phyloP scores from a whole-genome alignment of 2,888 invertebrate genomes.

The Eucera pruinosa region DNA sequence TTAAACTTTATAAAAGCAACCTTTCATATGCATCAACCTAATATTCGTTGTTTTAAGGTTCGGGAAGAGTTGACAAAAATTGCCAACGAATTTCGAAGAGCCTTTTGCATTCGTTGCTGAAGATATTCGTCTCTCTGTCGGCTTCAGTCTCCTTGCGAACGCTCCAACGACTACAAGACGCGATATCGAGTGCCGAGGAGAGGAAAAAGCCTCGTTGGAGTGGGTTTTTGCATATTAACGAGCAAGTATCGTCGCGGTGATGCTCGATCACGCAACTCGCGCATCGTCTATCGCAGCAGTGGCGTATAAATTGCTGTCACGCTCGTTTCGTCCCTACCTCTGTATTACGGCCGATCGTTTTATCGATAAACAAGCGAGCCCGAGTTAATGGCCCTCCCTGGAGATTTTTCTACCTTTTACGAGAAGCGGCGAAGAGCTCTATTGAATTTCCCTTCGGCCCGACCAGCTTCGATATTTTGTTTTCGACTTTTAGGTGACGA shows the following conservation, averaged over 20 bases:
- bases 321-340: background rate
- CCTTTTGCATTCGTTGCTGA: background rate
- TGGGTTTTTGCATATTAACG: slow-evolving; percentile 5
- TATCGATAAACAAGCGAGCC: slow-evolving; percentile 15
- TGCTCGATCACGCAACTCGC: slow-evolving; percentile 7
- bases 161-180: background rate
- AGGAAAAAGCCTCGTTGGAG: background rate
- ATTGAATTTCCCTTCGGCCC: background rate
- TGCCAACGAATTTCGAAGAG: background rate
- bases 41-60: too few species aligned
- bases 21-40: too few species aligned
- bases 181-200: background rate
- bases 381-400: background rate
- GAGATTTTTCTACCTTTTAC: background rate
- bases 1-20: too few species aligned
- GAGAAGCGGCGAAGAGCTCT: background rate
- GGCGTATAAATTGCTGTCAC: background rate
- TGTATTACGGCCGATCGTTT: background rate
- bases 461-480: background rate
- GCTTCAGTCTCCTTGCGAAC: too few species aligned
- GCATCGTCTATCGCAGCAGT: background rate
- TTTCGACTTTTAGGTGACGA: background rate
- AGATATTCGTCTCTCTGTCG: background rate
- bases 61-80: too few species aligned
- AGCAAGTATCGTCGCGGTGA: background rate